Evolutionary conservation across 2,888 invertebrate species (phyloP).

Genomic region (Colostygia pectinataria): DNA sequence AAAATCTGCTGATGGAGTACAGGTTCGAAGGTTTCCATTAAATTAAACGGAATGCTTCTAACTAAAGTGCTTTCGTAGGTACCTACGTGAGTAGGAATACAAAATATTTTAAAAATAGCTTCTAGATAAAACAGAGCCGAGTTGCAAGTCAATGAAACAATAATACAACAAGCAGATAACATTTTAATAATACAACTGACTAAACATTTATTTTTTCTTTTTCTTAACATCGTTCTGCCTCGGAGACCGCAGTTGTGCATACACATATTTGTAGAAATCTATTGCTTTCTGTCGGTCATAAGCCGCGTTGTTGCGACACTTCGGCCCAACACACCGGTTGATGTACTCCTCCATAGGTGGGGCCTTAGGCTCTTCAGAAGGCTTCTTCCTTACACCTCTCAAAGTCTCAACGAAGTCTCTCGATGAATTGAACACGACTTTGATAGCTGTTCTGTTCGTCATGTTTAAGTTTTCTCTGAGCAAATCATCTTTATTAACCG

Average conservation of each 20-base stretch:
- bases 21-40: too few species aligned
- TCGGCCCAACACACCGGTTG: slow-evolving; percentile 59
- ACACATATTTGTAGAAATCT: slow-evolving; percentile 78
- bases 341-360: slow-evolving; percentile 55
- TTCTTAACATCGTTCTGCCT: slow-evolving; percentile 47
- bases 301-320: slow-evolving; percentile 63
- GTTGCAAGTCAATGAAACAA: slow-evolving; percentile 31
- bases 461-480: slow-evolving; percentile 64
- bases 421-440: slow-evolving; percentile 73
- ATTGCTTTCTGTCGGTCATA: slow-evolving; percentile 73
- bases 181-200: slow-evolving; percentile 33
- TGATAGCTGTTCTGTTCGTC: slow-evolving; percentile 70
- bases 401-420: slow-evolving; percentile 73
- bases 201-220: slow-evolving; percentile 47
- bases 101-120: background rate
- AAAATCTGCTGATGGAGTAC: too few species aligned
- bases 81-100: background rate
- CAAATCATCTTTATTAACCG: slow-evolving; percentile 66
- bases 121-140: background rate
- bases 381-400: slow-evolving; percentile 56
- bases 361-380: slow-evolving; percentile 45
- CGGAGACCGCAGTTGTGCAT: slow-evolving; percentile 70
- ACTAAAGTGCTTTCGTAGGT: too few species aligned
- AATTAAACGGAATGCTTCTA: too few species aligned
- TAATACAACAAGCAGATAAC: slow-evolving; percentile 30